These are phyloP conservation scores for Globia sparganii DNA, from an alignment of 2,888 invertebrate genomes.

Conservation along the genomic window DNA sequence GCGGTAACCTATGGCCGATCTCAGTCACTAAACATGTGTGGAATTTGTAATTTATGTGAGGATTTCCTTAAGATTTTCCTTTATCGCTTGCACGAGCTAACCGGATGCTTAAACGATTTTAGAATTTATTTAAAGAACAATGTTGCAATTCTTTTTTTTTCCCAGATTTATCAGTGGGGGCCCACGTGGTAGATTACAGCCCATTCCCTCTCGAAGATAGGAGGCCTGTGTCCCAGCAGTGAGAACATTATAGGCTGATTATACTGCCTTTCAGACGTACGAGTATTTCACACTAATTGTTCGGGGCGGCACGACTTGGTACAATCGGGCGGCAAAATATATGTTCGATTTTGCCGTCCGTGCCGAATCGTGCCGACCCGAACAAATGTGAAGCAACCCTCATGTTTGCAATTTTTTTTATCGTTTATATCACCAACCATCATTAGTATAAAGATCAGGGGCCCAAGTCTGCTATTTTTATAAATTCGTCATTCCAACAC, in stretches of 20 bases:
- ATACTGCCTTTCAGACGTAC: background rate
- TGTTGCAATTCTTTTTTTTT: background rate
- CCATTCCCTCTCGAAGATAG: no score
- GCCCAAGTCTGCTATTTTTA: no score
- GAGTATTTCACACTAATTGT: background rate
- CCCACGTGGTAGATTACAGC: no score
- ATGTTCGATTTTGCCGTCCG: background rate
- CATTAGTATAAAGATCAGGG: background rate
- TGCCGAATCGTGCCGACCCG: background rate
- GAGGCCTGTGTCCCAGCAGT: no score
- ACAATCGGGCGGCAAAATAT: no score
- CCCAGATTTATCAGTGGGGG: no score
- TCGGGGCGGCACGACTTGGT: background rate
- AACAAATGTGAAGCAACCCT: background rate
- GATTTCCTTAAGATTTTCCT: slow-evolving; percentile 36
- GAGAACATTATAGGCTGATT: no score
- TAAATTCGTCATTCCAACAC: no score
- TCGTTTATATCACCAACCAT: no score
- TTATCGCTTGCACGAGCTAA: background rate
- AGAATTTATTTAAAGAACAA: background rate
- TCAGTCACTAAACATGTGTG: slow-evolving; percentile 16
- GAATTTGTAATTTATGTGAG: slow-evolving; percentile 32
- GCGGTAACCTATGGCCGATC: slow-evolving; percentile 24
- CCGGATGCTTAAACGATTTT: background rate
- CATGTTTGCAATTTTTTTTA: background rate